A percentile compares a stretch with the other conserved stretches of the same genome.
These are phyloP conservation scores for Parochlus steinenii DNA, from an alignment of 2,888 invertebrate species.

Conservation along the genomic window DNA sequence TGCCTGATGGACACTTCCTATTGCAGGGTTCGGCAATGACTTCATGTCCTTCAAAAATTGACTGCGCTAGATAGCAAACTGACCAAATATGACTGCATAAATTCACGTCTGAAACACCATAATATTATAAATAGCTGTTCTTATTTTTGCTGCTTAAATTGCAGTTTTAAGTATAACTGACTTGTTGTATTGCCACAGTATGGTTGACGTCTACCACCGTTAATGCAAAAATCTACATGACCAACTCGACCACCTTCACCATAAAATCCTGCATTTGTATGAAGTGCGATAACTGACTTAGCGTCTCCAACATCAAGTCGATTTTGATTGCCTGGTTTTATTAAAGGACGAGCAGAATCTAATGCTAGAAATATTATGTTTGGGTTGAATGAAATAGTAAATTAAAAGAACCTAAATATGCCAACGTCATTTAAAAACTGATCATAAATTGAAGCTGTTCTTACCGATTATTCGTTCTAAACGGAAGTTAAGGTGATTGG, in stretches of 20 bases:
- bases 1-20: slow-evolving; percentile 49
- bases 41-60: slow-evolving; percentile 39
- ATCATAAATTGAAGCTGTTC: slow-evolving; percentile 14
- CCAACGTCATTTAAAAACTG: background rate
- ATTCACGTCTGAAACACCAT: slow-evolving; percentile 42
- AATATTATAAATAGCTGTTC: slow-evolving; percentile 1
- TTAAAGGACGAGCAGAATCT: slow-evolving; percentile 59
- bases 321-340: slow-evolving; percentile 43
- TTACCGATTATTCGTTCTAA: slow-evolving; percentile 54
- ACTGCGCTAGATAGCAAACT: slow-evolving; percentile 65
- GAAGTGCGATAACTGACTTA: slow-evolving; percentile 53
- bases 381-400: slow-evolving; percentile 3
- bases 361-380: slow-evolving; percentile 31
- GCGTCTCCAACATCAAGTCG: slow-evolving; percentile 58
- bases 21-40: slow-evolving; percentile 51
- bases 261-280: slow-evolving; percentile 65
- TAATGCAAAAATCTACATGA: slow-evolving; percentile 65
- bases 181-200: slow-evolving; percentile 55
- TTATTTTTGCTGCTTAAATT: slow-evolving; percentile 1
- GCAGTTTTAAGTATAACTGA: slow-evolving; percentile 25
- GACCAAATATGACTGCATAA: slow-evolving; percentile 68
- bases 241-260: slow-evolving; percentile 57
- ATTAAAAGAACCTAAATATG: slow-evolving; percentile 3
- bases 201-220: slow-evolving; percentile 57
- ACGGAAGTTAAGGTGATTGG: slow-evolving; percentile 53